A percentile compares a stretch with the other conserved stretches of the same genome.
phyloP scores from a whole-genome alignment of 1,140 invertebrate genomes.

The Musca domestica region DNA sequence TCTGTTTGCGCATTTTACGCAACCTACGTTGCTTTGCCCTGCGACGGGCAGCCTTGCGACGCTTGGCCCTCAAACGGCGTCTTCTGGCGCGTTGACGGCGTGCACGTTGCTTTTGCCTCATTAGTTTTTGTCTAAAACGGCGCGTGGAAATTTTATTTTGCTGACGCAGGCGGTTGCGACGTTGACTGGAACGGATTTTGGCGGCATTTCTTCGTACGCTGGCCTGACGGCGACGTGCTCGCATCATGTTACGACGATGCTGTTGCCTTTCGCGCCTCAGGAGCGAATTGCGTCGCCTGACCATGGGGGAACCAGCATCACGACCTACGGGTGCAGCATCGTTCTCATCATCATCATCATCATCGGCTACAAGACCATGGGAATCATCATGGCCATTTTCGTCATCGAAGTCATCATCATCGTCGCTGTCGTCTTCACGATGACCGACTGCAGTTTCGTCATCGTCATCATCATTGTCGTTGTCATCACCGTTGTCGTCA shows the following conservation, averaged over 20 bases:
- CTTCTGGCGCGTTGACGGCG: conserved; percentile 20
- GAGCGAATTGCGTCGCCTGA: neutral
- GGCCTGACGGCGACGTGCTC: conserved; percentile 27
- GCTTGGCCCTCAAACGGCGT: neutral
- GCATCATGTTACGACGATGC: conserved; percentile 25
- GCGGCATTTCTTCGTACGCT: neutral
- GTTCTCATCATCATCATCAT: neutral
- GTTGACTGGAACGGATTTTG: conserved; percentile 10
- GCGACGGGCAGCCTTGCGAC: neutral
- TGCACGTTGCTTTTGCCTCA: conserved; percentile 25
- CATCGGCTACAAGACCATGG: neutral
- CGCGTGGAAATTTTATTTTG: neutral
- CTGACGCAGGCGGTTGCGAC: conserved; percentile 27
- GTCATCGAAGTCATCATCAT: neutral
- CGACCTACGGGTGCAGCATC: conserved; percentile 2
- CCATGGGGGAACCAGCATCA: conserved; percentile 26
- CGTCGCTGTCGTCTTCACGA: neutral
- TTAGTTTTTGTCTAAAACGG: neutral
- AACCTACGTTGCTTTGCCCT: neutral
- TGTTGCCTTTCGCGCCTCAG: conserved; percentile 15
- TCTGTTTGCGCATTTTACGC: neutral
- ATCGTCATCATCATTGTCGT: neutral
- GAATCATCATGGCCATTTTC: neutral
- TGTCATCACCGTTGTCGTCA: neutral
- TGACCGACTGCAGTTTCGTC: neutral